Evolutionary conservation across 2,113 vertebrate species (phyloP).

Genomic region (Dipodomys spectabilis): DNA sequence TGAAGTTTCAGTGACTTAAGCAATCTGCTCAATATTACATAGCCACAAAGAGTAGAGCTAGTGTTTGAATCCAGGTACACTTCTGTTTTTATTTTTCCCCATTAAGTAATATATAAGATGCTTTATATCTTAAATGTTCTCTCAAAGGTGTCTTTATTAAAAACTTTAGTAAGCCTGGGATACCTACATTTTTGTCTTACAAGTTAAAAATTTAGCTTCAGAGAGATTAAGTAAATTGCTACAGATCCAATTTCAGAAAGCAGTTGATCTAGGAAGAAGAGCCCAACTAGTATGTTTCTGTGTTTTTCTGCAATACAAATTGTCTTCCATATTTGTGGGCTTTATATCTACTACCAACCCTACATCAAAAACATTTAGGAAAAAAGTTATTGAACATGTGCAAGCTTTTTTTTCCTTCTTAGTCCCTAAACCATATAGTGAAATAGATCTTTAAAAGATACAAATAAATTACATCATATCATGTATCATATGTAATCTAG

Average conservation of each 20-base stretch:
- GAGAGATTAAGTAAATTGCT: constrained; percentile 31
- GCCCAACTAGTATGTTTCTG: background rate
- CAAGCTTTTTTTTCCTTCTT: background rate
- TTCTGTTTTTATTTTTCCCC: constrained; percentile 7
- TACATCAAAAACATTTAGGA: background rate
- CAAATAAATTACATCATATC: background rate
- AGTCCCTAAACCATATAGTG: background rate
- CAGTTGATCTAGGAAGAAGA: background rate
- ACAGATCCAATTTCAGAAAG: constrained; percentile 40
- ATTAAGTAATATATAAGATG: background rate
- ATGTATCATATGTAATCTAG: background rate
- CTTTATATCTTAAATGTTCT: constrained; percentile 8
- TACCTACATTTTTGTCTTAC: background rate
- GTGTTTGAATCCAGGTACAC: constrained; percentile 13
- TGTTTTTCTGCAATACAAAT: background rate
- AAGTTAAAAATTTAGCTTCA: constrained; percentile 48
- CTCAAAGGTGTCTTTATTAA: constrained; percentile 35
- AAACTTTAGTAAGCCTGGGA: background rate
- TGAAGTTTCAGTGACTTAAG: constrained; percentile 18
- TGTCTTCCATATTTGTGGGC: background rate
- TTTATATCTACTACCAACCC: background rate
- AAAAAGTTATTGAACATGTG: background rate
- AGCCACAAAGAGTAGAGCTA: background rate
- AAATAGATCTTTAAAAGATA: background rate
- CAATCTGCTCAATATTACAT: constrained; percentile 12